Evolutionary conservation across 1,140 invertebrate species (phyloP), one percentile per base, ranked within the genome.

Genomic region (Cataglyphis hispanica): DNA sequence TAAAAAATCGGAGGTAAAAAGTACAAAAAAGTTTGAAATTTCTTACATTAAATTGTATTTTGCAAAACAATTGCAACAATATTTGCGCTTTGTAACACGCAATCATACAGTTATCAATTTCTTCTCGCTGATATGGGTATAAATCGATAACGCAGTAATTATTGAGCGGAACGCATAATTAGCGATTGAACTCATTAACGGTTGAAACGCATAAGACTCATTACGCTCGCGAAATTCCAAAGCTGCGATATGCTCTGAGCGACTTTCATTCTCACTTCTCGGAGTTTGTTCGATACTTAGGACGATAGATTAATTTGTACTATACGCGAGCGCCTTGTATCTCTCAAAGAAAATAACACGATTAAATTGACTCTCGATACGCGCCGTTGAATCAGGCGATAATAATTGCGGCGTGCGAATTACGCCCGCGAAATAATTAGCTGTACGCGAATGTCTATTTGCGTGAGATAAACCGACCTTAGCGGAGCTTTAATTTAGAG

Each of bases 381-480:
- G 78, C 78, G 53, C 78, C 78, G 78, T 70, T 70, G 64, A 81
- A 53, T 37, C 37, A 40, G 37, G 53, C 67, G 67, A 83, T 83
- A 83, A 83, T 83, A 81, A 81, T 72, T 58, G 78, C 66, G 22
- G 63, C 43, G 37, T 10, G 7, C 43, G 13, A 70, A 70, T 31
- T 70, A 70, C 43, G 40, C 46, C 27, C 11, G 67, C 27, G 67
- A 53, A 83, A 83, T 83, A 74, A 83, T 83, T 72, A 83, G 27
- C 50, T 25, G 78, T 37, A 11, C 40, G 78, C 78, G 78, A 60
- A 40, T 74, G 78, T 83, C 78, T 67, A 83, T 74, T 83, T 46
- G 78, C 67, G 78, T 74, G 78, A 74, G 78, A 83, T 83, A 83
- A 83, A 83, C 78, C 67, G 78, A 83, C 67, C 67, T 83, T 83